Evolutionary conservation across 2,888 invertebrate species (phyloP).

Genomic region (Ceraclea dissimilis): DNA sequence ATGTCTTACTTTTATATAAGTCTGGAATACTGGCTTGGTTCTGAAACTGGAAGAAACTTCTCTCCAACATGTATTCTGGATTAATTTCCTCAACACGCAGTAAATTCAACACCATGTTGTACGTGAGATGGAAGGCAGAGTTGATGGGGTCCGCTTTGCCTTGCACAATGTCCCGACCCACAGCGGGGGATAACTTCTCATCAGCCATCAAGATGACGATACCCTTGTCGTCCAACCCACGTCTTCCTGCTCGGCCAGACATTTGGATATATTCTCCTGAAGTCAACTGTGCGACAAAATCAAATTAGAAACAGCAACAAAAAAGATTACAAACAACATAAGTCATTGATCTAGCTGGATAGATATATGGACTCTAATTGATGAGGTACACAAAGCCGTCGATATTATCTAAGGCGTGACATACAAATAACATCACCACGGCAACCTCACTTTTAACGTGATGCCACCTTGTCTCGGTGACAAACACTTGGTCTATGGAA

Average conservation of each 20-base stretch:
- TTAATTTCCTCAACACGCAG: slow-evolving; percentile 98
- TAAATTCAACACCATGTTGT: slow-evolving; percentile 97
- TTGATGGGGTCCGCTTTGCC: slow-evolving; percentile 96
- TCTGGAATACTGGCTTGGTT: slow-evolving; percentile 93
- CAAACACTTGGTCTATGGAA: too few species aligned
- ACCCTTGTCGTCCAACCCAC: slow-evolving; percentile 94
- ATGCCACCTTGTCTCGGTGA: too few species aligned
- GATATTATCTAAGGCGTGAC: too few species aligned
- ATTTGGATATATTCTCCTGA: slow-evolving; percentile 99
- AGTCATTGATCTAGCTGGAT: too few species aligned
- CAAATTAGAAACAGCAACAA: too few species aligned
- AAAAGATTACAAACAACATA: too few species aligned
- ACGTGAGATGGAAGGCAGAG: slow-evolving; percentile 97
- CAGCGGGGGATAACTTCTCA: slow-evolving; percentile 80
- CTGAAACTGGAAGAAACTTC: slow-evolving; percentile 98
- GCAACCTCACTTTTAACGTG: too few species aligned
- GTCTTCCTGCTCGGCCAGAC: slow-evolving; percentile 96
- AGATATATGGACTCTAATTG: too few species aligned
- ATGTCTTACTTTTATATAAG: slow-evolving; percentile 74
- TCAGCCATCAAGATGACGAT: slow-evolving; percentile 99
- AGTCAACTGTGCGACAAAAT: slow-evolving; percentile 50
- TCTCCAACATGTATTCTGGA: slow-evolving; percentile 97
- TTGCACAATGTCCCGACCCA: slow-evolving; percentile 71
- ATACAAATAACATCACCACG: too few species aligned
- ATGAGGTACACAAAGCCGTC: too few species aligned